phyloP scores from a whole-genome alignment of 2,888 invertebrate species.

The Antheraea yamamai region DNA sequence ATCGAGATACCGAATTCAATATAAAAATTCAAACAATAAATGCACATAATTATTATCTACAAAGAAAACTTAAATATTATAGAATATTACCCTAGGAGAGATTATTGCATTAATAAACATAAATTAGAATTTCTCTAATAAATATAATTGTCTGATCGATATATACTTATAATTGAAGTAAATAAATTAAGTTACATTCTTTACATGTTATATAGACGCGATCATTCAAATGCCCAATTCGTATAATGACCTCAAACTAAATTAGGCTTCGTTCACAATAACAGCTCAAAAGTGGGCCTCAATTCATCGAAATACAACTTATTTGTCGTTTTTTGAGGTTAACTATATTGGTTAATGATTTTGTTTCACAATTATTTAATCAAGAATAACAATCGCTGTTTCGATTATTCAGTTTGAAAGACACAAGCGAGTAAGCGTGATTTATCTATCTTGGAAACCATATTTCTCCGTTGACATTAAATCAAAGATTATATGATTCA shows the following conservation, averaged over 20 bases:
- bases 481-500: background rate
- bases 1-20: constrained; percentile 42
- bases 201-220: constrained; percentile 15
- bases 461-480: background rate
- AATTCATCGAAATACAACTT: too few relatives aligned
- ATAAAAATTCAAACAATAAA: constrained; percentile 44
- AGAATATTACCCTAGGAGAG: constrained; percentile 37
- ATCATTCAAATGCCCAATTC: background rate
- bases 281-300: background rate
- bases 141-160: constrained; percentile 25
- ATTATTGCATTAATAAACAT: constrained; percentile 43
- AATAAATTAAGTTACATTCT: constrained; percentile 41
- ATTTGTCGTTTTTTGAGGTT: too few relatives aligned
- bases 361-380: too few relatives aligned
- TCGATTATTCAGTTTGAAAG: too few relatives aligned
- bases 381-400: too few relatives aligned
- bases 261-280: constrained; percentile 9
- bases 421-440: too few relatives aligned
- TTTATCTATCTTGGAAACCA: too few relatives aligned
- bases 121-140: constrained; percentile 30
- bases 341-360: too few relatives aligned
- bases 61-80: constrained; percentile 33
- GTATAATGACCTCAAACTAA: constrained; percentile 18
- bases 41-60: constrained; percentile 51
- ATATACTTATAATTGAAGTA: constrained; percentile 26